Evolutionary conservation across 2,888 invertebrate genomes (phyloP).

Genomic region (Stenotaenia linearis): DNA sequence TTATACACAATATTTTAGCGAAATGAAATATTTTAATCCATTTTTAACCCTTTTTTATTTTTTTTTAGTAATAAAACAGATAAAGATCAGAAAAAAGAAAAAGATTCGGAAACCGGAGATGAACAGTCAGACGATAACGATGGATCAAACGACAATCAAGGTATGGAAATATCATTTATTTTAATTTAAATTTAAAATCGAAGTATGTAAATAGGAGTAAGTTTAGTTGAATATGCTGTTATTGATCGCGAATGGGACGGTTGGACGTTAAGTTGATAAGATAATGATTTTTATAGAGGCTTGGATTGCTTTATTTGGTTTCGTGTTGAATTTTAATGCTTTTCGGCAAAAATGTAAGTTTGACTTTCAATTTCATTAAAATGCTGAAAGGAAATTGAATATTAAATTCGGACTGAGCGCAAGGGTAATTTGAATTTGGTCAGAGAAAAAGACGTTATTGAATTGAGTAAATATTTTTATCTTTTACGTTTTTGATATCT

Average conservation of each 20-base stretch:
- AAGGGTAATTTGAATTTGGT: too few relatives aligned
- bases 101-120: constrained; percentile 39
- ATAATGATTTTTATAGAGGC: too few relatives aligned
- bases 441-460: too few relatives aligned
- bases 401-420: background rate
- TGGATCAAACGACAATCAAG: constrained; percentile 36
- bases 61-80: constrained; percentile 40
- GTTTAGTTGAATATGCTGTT: too few relatives aligned
- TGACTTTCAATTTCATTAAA: background rate
- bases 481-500: too few relatives aligned
- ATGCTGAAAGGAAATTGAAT: background rate
- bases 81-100: constrained; percentile 40
- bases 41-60: background rate
- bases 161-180: constrained; percentile 24
- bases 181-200: background rate
- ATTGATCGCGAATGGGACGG: background rate
- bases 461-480: too few relatives aligned
- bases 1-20: background rate
- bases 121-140: constrained; percentile 35
- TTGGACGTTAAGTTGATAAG: background rate
- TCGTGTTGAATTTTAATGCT: background rate
- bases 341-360: background rate
- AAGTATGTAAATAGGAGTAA: background rate
- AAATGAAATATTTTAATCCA: background rate
- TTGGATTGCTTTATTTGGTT: background rate